Conservation (phyloP, 2,888 invertebrate species). For the Callyntrura guangdongensis region DNA sequence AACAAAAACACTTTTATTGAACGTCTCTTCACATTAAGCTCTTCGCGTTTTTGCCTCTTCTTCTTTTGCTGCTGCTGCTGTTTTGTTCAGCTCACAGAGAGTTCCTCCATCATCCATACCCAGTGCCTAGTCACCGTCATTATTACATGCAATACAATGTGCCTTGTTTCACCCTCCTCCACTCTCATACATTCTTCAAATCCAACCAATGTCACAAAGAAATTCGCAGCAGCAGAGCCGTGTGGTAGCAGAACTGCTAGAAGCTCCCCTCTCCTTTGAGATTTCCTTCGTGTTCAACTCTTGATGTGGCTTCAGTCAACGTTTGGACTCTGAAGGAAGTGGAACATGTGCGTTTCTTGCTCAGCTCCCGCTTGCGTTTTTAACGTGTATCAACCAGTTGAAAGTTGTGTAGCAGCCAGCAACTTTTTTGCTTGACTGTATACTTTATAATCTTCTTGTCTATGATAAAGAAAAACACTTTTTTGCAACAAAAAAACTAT, state of each 20-base stretch:
- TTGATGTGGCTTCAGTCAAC: conserved; percentile 52
- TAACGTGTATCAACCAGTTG: background rate
- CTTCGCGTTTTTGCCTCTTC: background rate
- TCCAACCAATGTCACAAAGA: conserved; percentile 48
- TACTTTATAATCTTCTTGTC: background rate
- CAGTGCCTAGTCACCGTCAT: conserved; percentile 26
- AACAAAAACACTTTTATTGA: conserved; percentile 7
- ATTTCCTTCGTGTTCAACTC: conserved; percentile 59
- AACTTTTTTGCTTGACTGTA: conserved; percentile 28
- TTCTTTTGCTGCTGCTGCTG: background rate
- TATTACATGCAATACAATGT: background rate
- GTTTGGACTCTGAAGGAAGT: conserved; percentile 71
- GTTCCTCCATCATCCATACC: too few relatives aligned
- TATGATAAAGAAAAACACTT: background rate
- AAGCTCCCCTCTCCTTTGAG: conserved; percentile 5
- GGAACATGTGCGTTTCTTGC: conserved; percentile 66
- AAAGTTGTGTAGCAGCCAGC: background rate
- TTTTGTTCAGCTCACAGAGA: conserved; percentile 15
- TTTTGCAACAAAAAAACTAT: conserved; percentile 18
- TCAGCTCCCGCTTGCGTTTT: conserved; percentile 33
- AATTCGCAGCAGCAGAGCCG: background rate
- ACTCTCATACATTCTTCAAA: background rate
- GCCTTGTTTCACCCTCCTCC: conserved; percentile 3
- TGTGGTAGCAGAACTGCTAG: background rate
- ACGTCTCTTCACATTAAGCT: background rate